Percentiles rank a stretch among this genome's conserved stretches.
These are phyloP conservation scores for Thalpophila matura DNA, from an alignment of 2,888 invertebrate species.

Conservation along the genomic window DNA sequence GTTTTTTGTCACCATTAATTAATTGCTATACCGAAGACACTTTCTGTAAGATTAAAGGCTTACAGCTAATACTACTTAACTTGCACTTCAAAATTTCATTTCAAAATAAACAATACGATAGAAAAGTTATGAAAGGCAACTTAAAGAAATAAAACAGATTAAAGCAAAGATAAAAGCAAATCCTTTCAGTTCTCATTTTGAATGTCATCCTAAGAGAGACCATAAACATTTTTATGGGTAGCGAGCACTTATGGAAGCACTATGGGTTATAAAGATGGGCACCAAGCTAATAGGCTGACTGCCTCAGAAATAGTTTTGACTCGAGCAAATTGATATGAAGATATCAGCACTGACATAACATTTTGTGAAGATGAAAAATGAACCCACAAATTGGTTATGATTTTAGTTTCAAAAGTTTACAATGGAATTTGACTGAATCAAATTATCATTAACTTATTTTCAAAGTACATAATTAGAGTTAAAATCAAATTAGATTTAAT, in stretches of 20 bases:
- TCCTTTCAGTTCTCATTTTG: constrained; percentile 36
- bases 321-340: constrained; percentile 30
- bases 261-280: constrained; percentile 31
- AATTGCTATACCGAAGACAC: background rate
- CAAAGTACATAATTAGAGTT: too few relatives aligned
- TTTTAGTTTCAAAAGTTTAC: background rate
- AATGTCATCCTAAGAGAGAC: constrained; percentile 31
- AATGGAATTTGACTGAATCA: background rate
- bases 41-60: background rate
- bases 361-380: background rate
- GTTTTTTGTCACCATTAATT: too few relatives aligned
- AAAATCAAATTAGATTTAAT: background rate
- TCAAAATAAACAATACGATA: background rate
- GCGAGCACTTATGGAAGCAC: constrained; percentile 40
- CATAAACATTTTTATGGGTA: constrained; percentile 42
- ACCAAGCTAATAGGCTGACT: constrained; percentile 33
- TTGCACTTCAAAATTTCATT: background rate
- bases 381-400: background rate
- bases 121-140: constrained; percentile 1
- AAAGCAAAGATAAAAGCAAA: constrained; percentile 42
- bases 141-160: constrained; percentile 10
- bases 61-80: background rate
- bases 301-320: constrained; percentile 3
- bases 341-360: constrained; percentile 6
- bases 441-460: background rate